Percentiles rank a stretch among this genome's conserved stretches.
Evolutionary conservation across 2,888 invertebrate genomes (phyloP).

Genomic region (Nebria brevicollis): DNA sequence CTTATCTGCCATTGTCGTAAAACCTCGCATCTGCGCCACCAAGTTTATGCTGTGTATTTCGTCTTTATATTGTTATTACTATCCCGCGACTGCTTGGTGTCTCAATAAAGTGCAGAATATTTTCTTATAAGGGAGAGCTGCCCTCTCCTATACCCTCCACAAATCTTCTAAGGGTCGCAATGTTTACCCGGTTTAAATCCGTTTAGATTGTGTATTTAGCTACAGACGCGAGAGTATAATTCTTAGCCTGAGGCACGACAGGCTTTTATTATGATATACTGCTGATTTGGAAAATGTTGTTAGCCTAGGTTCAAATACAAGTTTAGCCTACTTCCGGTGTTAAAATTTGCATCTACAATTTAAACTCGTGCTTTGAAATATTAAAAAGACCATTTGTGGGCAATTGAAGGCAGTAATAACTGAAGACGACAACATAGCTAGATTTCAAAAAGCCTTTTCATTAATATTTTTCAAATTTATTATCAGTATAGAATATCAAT

Average conservation of each 20-base stretch:
- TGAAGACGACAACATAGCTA: too few relatives aligned
- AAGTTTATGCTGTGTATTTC: not conserved
- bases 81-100: not conserved
- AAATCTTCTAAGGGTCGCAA: not conserved
- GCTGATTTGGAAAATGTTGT: conserved; percentile 42
- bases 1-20: conserved; percentile 14
- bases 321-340: not conserved
- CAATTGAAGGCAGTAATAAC: too few relatives aligned
- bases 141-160: not conserved
- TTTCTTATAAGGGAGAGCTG: not conserved
- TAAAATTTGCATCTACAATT: too few relatives aligned
- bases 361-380: not conserved
- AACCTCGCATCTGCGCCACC: conserved; percentile 2
- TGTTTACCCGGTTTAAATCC: conserved; percentile 45
- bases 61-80: conserved; percentile 20
- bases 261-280: conserved; percentile 40
- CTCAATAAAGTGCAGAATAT: not conserved
- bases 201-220: conserved; percentile 42
- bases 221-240: conserved; percentile 26
- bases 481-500: too few relatives aligned
- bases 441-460: too few relatives aligned
- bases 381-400: not conserved
- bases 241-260: conserved; percentile 8
- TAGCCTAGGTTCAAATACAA: conserved; percentile 5
- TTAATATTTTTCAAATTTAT: too few relatives aligned